Conservation (phyloP, 2,888 invertebrate genomes). For the Eupithecia centaureata region DNA sequence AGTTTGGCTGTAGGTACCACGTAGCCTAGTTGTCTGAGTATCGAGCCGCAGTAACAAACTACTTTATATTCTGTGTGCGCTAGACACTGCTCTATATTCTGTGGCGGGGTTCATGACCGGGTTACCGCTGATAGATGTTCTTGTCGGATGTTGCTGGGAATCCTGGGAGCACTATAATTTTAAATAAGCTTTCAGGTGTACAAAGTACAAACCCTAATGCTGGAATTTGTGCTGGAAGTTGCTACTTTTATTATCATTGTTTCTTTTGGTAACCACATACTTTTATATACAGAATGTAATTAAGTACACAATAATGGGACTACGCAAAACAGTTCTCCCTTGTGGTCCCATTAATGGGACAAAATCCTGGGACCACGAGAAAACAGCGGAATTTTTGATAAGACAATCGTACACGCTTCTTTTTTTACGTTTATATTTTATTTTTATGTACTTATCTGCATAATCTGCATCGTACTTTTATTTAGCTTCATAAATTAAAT, state of each 20-base stretch:
- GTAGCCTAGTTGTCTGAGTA: conserved; percentile 57
- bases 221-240: conserved; percentile 7
- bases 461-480: neutral
- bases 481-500: neutral
- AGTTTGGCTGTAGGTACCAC: conserved; percentile 38
- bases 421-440: neutral
- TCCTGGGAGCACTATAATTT: conserved; percentile 27
- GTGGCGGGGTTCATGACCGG: conserved; percentile 57
- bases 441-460: neutral
- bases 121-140: conserved; percentile 64
- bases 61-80: conserved; percentile 4
- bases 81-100: conserved; percentile 20
- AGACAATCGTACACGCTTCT: neutral
- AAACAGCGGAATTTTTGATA: no score
- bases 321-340: no score
- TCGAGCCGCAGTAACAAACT: conserved; percentile 31
- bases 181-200: conserved; percentile 28
- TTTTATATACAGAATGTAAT: no score
- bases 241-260: no score
- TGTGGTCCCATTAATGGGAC: no score
- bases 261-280: no score
- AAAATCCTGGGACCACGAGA: no score
- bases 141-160: conserved; percentile 38
- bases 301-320: no score
- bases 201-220: neutral